Evolutionary conservation across 2,888 invertebrate genomes (phyloP).

Genomic region (Ptilodon capucinus): DNA sequence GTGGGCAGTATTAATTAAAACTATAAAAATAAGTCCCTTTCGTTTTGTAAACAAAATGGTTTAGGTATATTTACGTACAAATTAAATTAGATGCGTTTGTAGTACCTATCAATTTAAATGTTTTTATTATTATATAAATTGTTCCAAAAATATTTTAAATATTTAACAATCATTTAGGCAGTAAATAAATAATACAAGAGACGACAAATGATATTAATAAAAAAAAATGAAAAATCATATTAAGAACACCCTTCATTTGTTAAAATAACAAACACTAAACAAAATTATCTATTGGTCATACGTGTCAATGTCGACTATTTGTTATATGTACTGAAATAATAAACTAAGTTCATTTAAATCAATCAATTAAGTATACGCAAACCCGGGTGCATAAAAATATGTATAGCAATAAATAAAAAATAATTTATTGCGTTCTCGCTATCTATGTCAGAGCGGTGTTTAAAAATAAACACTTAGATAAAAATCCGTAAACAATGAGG

Average conservation of each 20-base stretch:
- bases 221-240: too few species aligned
- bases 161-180: too few species aligned
- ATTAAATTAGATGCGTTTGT: background rate
- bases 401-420: conserved; percentile 43
- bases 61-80: conserved; percentile 55
- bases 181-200: too few species aligned
- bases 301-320: too few species aligned
- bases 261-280: too few species aligned
- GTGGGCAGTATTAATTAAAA: conserved; percentile 49
- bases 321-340: too few species aligned
- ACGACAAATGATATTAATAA: too few species aligned
- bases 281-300: too few species aligned
- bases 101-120: background rate
- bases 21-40: conserved; percentile 39
- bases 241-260: too few species aligned
- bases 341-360: background rate
- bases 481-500: conserved; percentile 53
- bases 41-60: conserved; percentile 60
- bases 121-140: too few species aligned
- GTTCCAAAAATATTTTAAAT: too few species aligned
- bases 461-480: conserved; percentile 53
- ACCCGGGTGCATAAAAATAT: conserved; percentile 29
- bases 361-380: conserved; percentile 18
- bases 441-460: conserved; percentile 39
- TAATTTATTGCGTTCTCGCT: conserved; percentile 52